These are phyloP conservation scores for Trachelus stipa DNA, from an alignment of 2,888 invertebrate genomes.

Conservation along the genomic window DNA sequence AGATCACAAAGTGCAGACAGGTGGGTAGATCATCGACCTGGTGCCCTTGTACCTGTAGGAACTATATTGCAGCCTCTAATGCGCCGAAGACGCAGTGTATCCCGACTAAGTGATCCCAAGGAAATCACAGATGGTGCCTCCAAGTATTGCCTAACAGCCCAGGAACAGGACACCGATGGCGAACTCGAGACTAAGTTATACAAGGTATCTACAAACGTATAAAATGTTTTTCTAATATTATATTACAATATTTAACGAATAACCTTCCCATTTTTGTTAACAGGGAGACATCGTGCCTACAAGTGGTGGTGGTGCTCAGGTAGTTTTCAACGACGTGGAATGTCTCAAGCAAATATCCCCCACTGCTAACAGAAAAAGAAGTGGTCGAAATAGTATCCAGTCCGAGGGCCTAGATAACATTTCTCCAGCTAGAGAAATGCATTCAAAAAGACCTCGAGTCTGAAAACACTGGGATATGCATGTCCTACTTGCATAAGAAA, in stretches of 20 bases:
- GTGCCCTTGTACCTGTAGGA: conserved; percentile 83
- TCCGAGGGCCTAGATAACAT: conserved; percentile 7
- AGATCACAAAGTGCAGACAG: conserved; percentile 83
- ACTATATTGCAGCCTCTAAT: conserved; percentile 91
- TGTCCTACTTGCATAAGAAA: no score
- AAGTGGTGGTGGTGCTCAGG: conserved; percentile 93
- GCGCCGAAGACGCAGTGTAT: conserved; percentile 84
- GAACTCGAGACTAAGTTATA: conserved; percentile 93
- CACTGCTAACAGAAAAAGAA: conserved; percentile 64
- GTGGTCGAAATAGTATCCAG: conserved; percentile 31
- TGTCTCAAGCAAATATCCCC: conserved; percentile 86
- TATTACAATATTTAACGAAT: not conserved
- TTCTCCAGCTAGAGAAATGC: conserved; percentile 26
- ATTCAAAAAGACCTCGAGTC: conserved; percentile 42
- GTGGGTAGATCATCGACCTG: conserved; percentile 92
- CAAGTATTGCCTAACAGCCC: conserved; percentile 93
- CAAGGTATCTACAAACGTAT: conserved; percentile 71
- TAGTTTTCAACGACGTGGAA: conserved; percentile 95
- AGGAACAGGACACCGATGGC: conserved; percentile 92
- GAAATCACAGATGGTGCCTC: conserved; percentile 69
- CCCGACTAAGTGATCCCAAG: conserved; percentile 83
- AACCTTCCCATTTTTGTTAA: conserved; percentile 11
- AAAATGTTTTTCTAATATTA: conserved; percentile 1
- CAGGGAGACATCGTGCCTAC: conserved; percentile 94
- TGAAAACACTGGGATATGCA: conserved; percentile 13